Percentiles rank a stretch among this genome's conserved stretches.
Conservation (phyloP, 23 tunicate species). For the Pegea sp. region DNA sequence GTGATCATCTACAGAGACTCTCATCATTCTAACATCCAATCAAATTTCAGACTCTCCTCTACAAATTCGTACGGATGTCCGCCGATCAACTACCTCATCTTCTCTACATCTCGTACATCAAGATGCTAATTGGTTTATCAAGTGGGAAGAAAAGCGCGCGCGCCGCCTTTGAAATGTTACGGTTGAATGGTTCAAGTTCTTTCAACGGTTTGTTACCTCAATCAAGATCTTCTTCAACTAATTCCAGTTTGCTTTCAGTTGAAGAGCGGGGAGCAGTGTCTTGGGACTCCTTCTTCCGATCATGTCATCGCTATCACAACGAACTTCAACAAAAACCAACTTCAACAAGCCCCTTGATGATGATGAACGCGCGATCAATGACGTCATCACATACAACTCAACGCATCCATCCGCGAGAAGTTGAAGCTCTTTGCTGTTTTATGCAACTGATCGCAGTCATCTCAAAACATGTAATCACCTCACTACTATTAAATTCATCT, state of each 20-base stretch:
- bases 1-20: no score
- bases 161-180: constrained; percentile 63
- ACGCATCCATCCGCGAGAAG: constrained; percentile 70
- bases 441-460: constrained; percentile 48
- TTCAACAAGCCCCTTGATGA: no score
- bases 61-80: constrained; percentile 64
- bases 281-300: constrained; percentile 58
- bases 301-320: constrained; percentile 44
- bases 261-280: constrained; percentile 44
- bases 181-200: no score
- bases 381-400: neutral
- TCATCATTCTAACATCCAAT: no score
- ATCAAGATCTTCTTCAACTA: no score
- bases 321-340: constrained; percentile 27
- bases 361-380: neutral
- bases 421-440: constrained; percentile 57
- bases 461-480: constrained; percentile 8
- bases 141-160: constrained; percentile 50
- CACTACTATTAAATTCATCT: neutral
- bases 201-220: no score
- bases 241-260: neutral
- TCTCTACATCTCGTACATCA: constrained; percentile 60
- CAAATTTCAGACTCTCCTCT: constrained; percentile 52
- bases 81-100: constrained; percentile 75
- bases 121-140: constrained; percentile 65